Base-by-base conservation (phyloP, 1,140 invertebrate species). In the Polypedilum pembai region DNA sequence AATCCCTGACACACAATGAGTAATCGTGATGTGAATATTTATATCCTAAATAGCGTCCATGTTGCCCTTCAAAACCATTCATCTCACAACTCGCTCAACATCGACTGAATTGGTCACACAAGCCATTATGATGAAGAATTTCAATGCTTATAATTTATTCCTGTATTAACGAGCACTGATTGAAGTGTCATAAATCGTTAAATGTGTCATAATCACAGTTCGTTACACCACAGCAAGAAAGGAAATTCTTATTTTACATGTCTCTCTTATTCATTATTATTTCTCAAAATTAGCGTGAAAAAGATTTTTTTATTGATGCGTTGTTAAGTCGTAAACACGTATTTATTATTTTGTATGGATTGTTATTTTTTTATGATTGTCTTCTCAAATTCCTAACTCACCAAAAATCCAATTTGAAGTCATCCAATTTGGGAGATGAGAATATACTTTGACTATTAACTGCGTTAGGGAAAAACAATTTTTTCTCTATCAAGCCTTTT, bases 181-280 rank as follows among this genome's bases (percentile, higher is more conserved):
- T 56, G 45, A 56, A 56, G 45, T 56, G 45, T 56, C 45, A 56
- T 56, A 56, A 56, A 56, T 56, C 45, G 45, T 56, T 56, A 56
- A 56, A 56, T 56, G n/a, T 56, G 45, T 56, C 45, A 56, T 56
- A 56, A 56, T 56, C 45, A 56, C 45, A 56, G 45, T 56, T 56
- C 45, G 45, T 56, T 56, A 56, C 12, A 56, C 45, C 12, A 56
- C 45, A 56, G 24, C 45, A 56, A 56, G n/a, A n/a, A n/a, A 56
- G 24, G 45, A 56, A 56, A n/a, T 56, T 56, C 12, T 56, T 56
- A 56, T 45, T 45, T 33, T 33, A 33, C 24, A 33, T 33, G n/a
- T 56, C 15, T 56, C n/a, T 56, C 15, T 45, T 2, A 1, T 8
- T 45, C 41, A 12, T 45, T 45, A 45, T 45, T 45, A 45, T 4